These are phyloP conservation scores for Clarias magur DNA, from an alignment of 2,113 vertebrate genomes.

Conservation along the genomic window DNA sequence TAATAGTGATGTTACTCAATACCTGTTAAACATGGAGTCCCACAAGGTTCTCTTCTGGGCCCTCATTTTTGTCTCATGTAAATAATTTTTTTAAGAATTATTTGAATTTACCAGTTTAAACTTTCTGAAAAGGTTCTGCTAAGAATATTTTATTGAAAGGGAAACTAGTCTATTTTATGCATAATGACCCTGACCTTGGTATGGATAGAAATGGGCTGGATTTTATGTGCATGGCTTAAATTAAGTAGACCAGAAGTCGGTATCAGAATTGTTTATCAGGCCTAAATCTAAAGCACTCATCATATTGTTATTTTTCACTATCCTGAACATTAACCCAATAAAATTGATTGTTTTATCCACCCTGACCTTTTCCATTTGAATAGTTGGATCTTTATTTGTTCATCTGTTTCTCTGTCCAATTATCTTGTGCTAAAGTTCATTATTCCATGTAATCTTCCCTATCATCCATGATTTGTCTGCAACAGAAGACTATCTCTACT, in stretches of 20 bases:
- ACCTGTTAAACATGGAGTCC: too few species aligned
- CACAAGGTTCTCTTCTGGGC: not conserved
- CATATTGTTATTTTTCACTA: conserved; percentile 9
- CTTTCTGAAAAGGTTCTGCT: not conserved
- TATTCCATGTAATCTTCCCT: conserved; percentile 40
- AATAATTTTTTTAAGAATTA: not conserved
- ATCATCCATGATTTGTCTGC: conserved; percentile 66
- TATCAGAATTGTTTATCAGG: not conserved
- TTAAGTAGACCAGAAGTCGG: not conserved
- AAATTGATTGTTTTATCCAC: not conserved
- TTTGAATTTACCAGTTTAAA: not conserved
- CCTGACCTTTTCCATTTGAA: not conserved
- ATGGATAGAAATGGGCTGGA: not conserved
- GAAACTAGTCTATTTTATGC: not conserved
- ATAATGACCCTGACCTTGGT: not conserved
- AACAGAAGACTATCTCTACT: conserved; percentile 68
- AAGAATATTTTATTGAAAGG: not conserved
- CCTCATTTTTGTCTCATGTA: not conserved
- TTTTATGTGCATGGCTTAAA: not conserved
- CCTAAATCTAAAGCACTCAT: not conserved
- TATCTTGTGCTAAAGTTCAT: not conserved
- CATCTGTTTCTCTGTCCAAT: not conserved
- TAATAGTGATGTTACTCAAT: not conserved
- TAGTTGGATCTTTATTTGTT: not conserved
- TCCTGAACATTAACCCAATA: not conserved